Percentiles rank a stretch among this genome's conserved stretches.
These are phyloP conservation scores for Bufo gargarizans DNA, from an alignment of 2,113 vertebrate genomes.

Conservation along the genomic window DNA sequence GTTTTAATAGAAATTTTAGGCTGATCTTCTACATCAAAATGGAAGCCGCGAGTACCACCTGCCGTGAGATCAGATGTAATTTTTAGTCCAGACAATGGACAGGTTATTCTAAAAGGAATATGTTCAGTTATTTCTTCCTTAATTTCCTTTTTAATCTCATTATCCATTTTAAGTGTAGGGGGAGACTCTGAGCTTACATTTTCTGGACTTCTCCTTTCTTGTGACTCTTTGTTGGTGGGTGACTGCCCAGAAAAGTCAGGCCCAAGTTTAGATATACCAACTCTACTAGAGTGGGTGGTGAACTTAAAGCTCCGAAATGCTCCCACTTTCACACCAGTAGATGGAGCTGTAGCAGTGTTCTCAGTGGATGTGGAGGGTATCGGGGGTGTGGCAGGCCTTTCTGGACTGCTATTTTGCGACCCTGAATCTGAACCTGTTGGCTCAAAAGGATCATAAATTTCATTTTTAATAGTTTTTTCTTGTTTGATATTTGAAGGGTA, in stretches of 20 bases:
- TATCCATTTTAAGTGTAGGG: conserved; percentile 62
- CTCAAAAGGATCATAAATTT: conserved; percentile 93
- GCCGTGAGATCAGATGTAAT: conserved; percentile 48
- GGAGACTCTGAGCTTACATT: conserved; percentile 64
- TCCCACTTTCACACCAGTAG: conserved; percentile 71
- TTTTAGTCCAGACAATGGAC: conserved; percentile 62
- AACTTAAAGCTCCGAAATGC: conserved; percentile 70
- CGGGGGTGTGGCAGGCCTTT: conserved; percentile 62
- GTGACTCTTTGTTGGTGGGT: conserved; percentile 35
- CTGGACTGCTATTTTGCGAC: conserved; percentile 76
- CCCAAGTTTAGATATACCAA: conserved; percentile 61
- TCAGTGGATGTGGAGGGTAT: conserved; percentile 59
- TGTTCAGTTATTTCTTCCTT: conserved; percentile 53
- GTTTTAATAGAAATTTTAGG: conserved; percentile 63
- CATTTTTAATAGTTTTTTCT: conserved; percentile 76
- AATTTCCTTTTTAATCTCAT: conserved; percentile 50
- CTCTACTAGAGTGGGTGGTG: conserved; percentile 65
- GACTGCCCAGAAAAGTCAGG: conserved; percentile 58
- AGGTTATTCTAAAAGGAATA: conserved; percentile 43
- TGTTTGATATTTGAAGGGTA: conserved; percentile 69
- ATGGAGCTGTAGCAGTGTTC: neutral
- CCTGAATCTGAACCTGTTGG: conserved; percentile 91
- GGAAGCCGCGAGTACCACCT: conserved; percentile 62
- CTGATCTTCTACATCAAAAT: conserved; percentile 64
- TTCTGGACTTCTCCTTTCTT: neutral